A percentile compares a stretch with the other conserved stretches of the same genome.
Evolutionary conservation across 2,113 vertebrate species (phyloP).

Genomic region (Nannobrachium achirus): DNA sequence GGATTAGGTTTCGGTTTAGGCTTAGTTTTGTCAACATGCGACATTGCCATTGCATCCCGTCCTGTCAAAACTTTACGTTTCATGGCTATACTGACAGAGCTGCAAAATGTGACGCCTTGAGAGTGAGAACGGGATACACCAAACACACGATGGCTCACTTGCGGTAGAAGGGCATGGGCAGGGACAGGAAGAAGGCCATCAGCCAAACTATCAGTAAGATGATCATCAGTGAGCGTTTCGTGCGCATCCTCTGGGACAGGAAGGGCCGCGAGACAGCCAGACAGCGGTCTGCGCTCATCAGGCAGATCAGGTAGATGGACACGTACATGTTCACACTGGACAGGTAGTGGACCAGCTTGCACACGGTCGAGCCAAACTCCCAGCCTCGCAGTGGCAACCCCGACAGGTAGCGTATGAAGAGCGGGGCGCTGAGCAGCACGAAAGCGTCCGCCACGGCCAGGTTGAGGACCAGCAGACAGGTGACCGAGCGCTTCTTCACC

Average conservation of each 20-base stretch:
- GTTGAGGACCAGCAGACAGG: slow-evolving; percentile 85
- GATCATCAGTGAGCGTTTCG: slow-evolving; percentile 72
- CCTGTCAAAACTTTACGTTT: too few species aligned
- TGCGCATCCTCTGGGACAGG: slow-evolving; percentile 83
- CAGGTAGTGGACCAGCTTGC: slow-evolving; percentile 87
- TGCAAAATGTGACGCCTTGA: too few species aligned
- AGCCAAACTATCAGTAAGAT: slow-evolving; percentile 82
- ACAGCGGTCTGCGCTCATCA: slow-evolving; percentile 91
- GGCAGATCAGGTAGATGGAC: slow-evolving; percentile 88
- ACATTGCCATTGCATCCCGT: too few species aligned
- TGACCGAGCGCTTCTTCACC: slow-evolving; percentile 82
- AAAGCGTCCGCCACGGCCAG: slow-evolving; percentile 83
- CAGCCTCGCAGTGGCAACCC: slow-evolving; percentile 67
- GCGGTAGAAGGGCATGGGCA: slow-evolving; percentile 87
- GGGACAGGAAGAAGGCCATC: slow-evolving; percentile 78
- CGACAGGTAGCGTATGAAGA: slow-evolving; percentile 82
- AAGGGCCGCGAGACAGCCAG: slow-evolving; percentile 85
- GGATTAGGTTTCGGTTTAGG: too few species aligned
- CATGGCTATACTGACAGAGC: too few species aligned
- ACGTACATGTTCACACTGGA: slow-evolving; percentile 89
- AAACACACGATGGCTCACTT: slow-evolving; percentile 61
- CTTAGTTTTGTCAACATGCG: too few species aligned
- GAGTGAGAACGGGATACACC: background rate
- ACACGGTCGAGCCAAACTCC: slow-evolving; percentile 81
- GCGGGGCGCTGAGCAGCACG: slow-evolving; percentile 84